Percentiles rank a stretch among this genome's conserved stretches.
These are phyloP conservation scores for Pelodytes ibericus DNA, from an alignment of 2,797 vertebrate species.

Conservation along the genomic window DNA sequence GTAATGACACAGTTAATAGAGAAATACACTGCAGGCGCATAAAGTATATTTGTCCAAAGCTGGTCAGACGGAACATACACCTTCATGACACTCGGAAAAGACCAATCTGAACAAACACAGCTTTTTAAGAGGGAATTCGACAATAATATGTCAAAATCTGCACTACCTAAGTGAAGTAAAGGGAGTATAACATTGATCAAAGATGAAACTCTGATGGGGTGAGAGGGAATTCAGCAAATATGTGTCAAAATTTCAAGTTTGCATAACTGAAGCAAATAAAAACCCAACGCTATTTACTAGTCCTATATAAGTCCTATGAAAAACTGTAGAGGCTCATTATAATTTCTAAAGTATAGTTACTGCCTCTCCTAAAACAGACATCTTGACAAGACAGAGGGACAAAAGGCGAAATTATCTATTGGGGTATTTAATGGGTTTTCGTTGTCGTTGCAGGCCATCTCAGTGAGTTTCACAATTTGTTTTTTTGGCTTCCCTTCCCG, in stretches of 20 bases:
- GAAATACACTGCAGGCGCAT: too few species aligned
- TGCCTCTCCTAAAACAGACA: too few species aligned
- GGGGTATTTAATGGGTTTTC: too few species aligned
- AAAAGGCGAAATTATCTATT: conserved; percentile 13
- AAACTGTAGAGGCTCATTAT: conserved; percentile 26
- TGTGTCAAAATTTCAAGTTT: conserved; percentile 51
- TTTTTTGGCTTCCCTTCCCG: too few species aligned
- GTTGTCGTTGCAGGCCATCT: too few species aligned
- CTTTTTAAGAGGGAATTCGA: conserved; percentile 23
- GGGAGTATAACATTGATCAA: conserved; percentile 26
- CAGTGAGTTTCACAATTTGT: too few species aligned
- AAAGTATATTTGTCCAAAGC: too few species aligned
- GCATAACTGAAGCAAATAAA: conserved; percentile 33
- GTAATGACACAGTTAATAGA: too few species aligned
- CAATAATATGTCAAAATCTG: conserved; percentile 43
- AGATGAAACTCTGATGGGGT: conserved; percentile 34
- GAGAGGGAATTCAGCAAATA: conserved; percentile 43
- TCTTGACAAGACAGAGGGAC: conserved; percentile 8
- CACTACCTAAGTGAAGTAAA: conserved; percentile 24
- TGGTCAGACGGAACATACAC: neutral
- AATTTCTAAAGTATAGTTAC: too few species aligned
- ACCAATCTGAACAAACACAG: conserved; percentile 10
- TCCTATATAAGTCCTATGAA: conserved; percentile 19
- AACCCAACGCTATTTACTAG: conserved; percentile 35
- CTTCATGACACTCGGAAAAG: conserved; percentile 1